A percentile compares a stretch with the other conserved stretches of the same genome.
Conservation (phyloP, 2,888 invertebrate genomes). For the Morpho deidamia region DNA sequence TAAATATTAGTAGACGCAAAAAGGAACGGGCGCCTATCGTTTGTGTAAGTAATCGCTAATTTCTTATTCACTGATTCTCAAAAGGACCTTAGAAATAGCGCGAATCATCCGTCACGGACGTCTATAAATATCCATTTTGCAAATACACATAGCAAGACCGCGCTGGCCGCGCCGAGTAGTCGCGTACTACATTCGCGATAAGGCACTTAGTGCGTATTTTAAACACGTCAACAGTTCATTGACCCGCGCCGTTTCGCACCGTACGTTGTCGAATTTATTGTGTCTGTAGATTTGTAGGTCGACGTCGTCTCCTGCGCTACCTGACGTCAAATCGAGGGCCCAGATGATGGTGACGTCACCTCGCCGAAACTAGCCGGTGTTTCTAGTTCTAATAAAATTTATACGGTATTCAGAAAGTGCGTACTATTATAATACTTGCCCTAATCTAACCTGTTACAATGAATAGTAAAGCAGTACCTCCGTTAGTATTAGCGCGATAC, state of each 20-base stretch:
- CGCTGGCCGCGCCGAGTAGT: constrained; percentile 56
- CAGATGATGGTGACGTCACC: constrained; percentile 66
- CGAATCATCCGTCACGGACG: constrained; percentile 63
- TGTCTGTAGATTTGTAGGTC: constrained; percentile 78
- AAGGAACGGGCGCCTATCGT: not conserved
- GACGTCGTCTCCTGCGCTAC: constrained; percentile 42
- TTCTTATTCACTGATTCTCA: constrained; percentile 39
- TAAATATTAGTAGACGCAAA: not conserved
- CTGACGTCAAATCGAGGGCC: constrained; percentile 68
- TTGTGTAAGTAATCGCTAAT: constrained; percentile 12
- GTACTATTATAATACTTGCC: constrained; percentile 64
- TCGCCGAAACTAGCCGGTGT: constrained; percentile 59
- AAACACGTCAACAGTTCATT: constrained; percentile 76
- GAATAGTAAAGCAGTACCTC: constrained; percentile 47
- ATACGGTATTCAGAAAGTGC: constrained; percentile 55
- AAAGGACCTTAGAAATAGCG: constrained; percentile 56
- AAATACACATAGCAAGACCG: constrained; percentile 56
- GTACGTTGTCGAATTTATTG: constrained; percentile 72
- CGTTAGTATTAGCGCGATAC: constrained; percentile 35
- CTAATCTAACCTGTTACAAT: constrained; percentile 65
- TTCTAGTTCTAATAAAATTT: constrained; percentile 61
- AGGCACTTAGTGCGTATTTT: constrained; percentile 72
- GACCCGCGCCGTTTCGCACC: constrained; percentile 66
- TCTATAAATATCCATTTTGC: constrained; percentile 72
- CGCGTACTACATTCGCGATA: constrained; percentile 71